Evolutionary conservation across 2,888 invertebrate species (phyloP), one percentile per base, ranked within the genome.

Genomic region (Synergus itoensis): DNA sequence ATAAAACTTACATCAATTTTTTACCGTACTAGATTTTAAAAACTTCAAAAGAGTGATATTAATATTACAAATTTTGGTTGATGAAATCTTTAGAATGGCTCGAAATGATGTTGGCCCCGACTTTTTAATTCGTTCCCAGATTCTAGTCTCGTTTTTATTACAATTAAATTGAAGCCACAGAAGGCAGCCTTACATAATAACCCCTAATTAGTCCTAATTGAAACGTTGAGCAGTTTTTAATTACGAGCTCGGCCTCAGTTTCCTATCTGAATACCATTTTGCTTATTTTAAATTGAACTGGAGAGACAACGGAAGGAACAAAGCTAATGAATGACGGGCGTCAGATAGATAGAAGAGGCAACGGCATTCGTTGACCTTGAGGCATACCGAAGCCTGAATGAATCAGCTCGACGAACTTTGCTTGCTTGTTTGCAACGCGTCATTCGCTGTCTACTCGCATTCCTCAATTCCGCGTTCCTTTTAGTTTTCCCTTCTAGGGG

Each of bases 351-450:
- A 77, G 40, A 64, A 79, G 79, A 48, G 43, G 45, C 53, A 64
- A 53, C 36, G 40, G 63, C 76, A 79, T 79, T 79, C 69, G 45
- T 76, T 77, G 79, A 77, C 80, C 80, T 79, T 79, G 79, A 64
- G 43, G 69, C 36, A 73, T 73, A 73, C 69, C 53, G 28, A 48
- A 48, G 69, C 69, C 69, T 73, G 69, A 73, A 73, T 73, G 69
- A 73, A 73, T 73, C 69, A 73, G 69, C 69, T 53, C 69, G 69
- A 73, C 69, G 45, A 73, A 73, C 69, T 73, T 16, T 73, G n/a
- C 53, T 53, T 73, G 41, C 67, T 65, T 41, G 18, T 14, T 67
- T 67, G 67, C 67, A 67, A 45, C 48, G n/a, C 16, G 48, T 48
- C 69, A 53, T 28, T 73, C 53, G 69, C 64, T 64, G 64, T 41